A percentile compares a stretch with the other conserved stretches of the same genome.
Conservation (phyloP, 2,888 invertebrate genomes). For the Caenorhabditis sp. region DNA sequence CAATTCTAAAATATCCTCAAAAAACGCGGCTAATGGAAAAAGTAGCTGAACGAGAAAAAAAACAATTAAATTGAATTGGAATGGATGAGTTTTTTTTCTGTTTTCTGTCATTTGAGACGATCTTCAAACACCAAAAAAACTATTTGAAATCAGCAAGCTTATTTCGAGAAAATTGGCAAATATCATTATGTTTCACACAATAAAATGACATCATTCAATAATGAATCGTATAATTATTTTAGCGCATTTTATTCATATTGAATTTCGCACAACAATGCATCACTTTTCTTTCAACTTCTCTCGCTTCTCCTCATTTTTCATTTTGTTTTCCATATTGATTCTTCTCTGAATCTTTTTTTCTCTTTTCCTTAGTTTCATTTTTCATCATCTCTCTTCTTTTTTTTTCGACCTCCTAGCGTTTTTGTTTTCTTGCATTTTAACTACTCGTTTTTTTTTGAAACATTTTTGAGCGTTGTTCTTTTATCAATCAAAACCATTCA, state of each 20-base stretch:
- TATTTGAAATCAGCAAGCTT: too few relatives aligned
- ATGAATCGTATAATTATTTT: neutral
- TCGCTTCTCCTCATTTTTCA: neutral
- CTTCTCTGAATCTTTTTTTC: constrained; percentile 11
- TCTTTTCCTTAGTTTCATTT: constrained; percentile 11
- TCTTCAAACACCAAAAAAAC: neutral
- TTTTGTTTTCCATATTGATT: constrained; percentile 11
- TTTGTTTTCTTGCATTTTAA: constrained; percentile 14
- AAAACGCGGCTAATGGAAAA: neutral
- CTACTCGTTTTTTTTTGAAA: constrained; percentile 20
- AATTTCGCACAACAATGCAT: constrained; percentile 2
- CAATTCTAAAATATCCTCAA: too few relatives aligned
- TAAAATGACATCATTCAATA: too few relatives aligned
- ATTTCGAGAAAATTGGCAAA: too few relatives aligned
- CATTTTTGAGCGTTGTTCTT: constrained; percentile 14
- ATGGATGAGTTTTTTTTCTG: neutral
- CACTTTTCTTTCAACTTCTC: constrained; percentile 17
- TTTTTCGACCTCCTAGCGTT: constrained; percentile 17
- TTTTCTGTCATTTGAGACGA: neutral
- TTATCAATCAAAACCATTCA: too few relatives aligned
- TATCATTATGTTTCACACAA: too few relatives aligned
- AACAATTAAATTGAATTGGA: neutral
- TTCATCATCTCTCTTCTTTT: constrained; percentile 16
- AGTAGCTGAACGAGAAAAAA: neutral
- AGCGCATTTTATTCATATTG: neutral